Percentiles rank a stretch among this genome's conserved stretches.
Evolutionary conservation across 2,888 invertebrate species (phyloP).

Genomic region (Tuta absoluta): DNA sequence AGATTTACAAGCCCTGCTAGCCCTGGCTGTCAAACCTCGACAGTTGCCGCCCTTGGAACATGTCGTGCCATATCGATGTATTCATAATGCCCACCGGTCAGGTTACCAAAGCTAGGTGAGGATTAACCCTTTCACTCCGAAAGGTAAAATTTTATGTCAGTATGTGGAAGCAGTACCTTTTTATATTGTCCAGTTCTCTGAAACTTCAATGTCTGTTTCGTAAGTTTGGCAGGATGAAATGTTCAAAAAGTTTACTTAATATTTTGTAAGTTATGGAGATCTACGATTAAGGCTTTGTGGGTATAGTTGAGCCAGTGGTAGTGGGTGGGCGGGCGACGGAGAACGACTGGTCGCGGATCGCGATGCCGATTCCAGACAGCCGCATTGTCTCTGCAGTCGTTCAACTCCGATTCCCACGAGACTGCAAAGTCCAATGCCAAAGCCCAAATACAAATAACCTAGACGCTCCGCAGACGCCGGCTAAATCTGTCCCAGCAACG

Average conservation of each 20-base stretch:
- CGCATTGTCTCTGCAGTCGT: slow-evolving; percentile 79
- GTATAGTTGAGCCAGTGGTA: slow-evolving; percentile 9
- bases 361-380: slow-evolving; percentile 52
- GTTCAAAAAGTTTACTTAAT: not conserved
- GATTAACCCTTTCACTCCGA: not conserved
- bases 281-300: slow-evolving; percentile 19
- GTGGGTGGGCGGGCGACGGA: slow-evolving; percentile 58
- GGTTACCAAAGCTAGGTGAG: slow-evolving; percentile 17
- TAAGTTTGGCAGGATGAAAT: not conserved
- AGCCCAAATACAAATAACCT: slow-evolving; percentile 77
- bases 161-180: slow-evolving; percentile 6
- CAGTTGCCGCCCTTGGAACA: slow-evolving; percentile 49
- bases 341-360: slow-evolving; percentile 62
- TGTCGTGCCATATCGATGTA: slow-evolving; percentile 26
- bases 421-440: slow-evolving; percentile 76
- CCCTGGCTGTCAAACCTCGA: not conserved
- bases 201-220: not conserved
- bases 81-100: slow-evolving; percentile 14
- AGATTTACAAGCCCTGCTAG: not conserved
- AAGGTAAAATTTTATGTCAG: not conserved
- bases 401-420: slow-evolving; percentile 81
- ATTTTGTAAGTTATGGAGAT: slow-evolving; percentile 11
- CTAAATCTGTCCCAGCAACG: slow-evolving; percentile 74
- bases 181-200: not conserved
- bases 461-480: slow-evolving; percentile 76